Evolutionary conservation across 2,888 invertebrate species (phyloP).

Genomic region (Watsonalla binaria): DNA sequence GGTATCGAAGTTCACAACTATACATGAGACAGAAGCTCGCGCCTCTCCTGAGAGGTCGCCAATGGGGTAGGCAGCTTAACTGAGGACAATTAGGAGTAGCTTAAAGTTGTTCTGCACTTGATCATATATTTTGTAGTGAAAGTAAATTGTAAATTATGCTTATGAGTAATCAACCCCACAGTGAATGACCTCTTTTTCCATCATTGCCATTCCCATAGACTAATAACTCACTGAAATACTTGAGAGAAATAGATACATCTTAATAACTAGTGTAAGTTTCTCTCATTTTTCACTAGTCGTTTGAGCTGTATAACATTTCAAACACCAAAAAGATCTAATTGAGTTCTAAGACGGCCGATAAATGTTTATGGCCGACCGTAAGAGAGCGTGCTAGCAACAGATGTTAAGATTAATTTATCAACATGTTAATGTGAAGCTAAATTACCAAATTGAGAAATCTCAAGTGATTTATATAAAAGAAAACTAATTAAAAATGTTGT

Average conservation of each 20-base stretch:
- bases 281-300: background rate
- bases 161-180: background rate
- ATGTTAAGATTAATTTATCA: constrained; percentile 16
- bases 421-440: constrained; percentile 26
- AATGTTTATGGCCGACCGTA: background rate
- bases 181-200: background rate
- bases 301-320: background rate
- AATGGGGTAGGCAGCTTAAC: too few species aligned
- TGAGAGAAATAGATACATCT: background rate
- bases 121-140: too few species aligned
- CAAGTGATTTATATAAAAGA: constrained; percentile 23
- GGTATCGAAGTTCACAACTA: too few species aligned
- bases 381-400: constrained; percentile 2
- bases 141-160: background rate
- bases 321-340: background rate
- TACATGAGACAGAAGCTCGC: too few species aligned
- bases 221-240: background rate
- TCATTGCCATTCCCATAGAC: background rate
- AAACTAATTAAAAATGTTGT: constrained; percentile 10
- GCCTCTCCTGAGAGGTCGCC: too few species aligned
- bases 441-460: constrained; percentile 33
- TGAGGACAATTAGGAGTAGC: too few species aligned
- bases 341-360: background rate
- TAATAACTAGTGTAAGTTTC: background rate
- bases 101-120: too few species aligned